Conservation (phyloP, 2,888 invertebrate genomes). For the Eupithecia tripunctaria region DNA sequence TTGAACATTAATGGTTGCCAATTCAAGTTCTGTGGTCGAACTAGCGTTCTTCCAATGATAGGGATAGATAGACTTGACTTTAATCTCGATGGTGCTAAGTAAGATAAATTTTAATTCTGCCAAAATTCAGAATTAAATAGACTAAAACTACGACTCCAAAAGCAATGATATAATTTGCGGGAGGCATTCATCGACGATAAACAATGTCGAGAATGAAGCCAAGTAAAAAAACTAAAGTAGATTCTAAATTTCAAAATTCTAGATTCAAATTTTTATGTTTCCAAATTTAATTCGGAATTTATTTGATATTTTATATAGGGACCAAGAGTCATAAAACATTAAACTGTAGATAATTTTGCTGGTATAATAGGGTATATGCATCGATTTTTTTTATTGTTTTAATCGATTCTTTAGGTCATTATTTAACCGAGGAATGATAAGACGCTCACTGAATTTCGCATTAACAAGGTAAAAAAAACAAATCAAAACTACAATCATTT, state of each 20-base stretch:
- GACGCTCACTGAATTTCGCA: too few species aligned
- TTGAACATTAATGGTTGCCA: not conserved
- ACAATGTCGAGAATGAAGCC: not conserved
- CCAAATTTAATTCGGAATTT: not conserved
- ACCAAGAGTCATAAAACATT: slow-evolving; percentile 3
- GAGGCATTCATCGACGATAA: not conserved
- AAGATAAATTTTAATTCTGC: not conserved
- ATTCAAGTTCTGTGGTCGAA: not conserved
- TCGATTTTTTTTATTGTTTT: too few species aligned
- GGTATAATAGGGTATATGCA: too few species aligned
- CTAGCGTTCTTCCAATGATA: not conserved
- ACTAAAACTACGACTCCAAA: not conserved
- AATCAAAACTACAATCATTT: too few species aligned
- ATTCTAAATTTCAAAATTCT: not conserved
- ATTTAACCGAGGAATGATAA: too few species aligned
- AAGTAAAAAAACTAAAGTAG: not conserved
- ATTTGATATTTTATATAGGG: too few species aligned
- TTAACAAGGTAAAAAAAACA: too few species aligned
- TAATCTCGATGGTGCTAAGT: not conserved
- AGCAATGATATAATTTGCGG: not conserved
- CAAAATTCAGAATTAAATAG: not conserved
- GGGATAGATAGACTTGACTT: not conserved
- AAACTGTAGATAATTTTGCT: not conserved
- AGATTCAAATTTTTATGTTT: too few species aligned
- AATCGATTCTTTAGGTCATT: too few species aligned